Evolutionary conservation across 2,113 vertebrate species (phyloP), one percentile per base, ranked within the genome.

Genomic region (Grus americana): DNA sequence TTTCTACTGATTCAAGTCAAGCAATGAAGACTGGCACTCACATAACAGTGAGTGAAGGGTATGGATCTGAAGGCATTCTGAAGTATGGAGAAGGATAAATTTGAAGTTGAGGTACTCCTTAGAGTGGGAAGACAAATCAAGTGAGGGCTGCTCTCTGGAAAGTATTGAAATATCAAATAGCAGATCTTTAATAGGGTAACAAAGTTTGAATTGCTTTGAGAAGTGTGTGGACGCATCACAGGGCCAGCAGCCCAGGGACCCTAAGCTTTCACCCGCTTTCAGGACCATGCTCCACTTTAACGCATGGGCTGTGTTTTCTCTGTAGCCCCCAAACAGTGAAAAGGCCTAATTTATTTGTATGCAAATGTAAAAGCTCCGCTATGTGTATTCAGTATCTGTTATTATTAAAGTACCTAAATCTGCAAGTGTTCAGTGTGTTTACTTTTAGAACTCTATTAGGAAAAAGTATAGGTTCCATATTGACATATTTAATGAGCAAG

Each of bases 161-260:
- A 29, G 42, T 27, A 70, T 4, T 84, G 72, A 47, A 54, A 42
- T 70, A 40, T 49, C 30, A 49, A 84, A 62, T 12, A 63, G 24
- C 40, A 32, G 34, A 38, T 57, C 15, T 68, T 68, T 52, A 59
- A 36, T 30, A 34, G 9, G 23, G 38, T 42, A 26, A 34, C 8
- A 54, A 83, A 63, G 8, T 16, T 52, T 63, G 18, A 50, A 34
- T 52, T 68, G 30, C 26, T 63, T 67, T 54, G 26, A 63, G 54
- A 30, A 47, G 1, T 1, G 15, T 62, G 27, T 38, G 30, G 10
- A 49, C 21, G 13, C 13, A 29, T 46, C 21, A 57, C 18, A 82
- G 3, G 4, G 34, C 21, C 24, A 62, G 4, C 29, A 62, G 15
- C 15, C 34, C 6, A 58, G 26, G 0, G 0, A 38, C 8, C 2